Conservation (phyloP, 2,888 invertebrate genomes). For the Drosophila kambysellisi region DNA sequence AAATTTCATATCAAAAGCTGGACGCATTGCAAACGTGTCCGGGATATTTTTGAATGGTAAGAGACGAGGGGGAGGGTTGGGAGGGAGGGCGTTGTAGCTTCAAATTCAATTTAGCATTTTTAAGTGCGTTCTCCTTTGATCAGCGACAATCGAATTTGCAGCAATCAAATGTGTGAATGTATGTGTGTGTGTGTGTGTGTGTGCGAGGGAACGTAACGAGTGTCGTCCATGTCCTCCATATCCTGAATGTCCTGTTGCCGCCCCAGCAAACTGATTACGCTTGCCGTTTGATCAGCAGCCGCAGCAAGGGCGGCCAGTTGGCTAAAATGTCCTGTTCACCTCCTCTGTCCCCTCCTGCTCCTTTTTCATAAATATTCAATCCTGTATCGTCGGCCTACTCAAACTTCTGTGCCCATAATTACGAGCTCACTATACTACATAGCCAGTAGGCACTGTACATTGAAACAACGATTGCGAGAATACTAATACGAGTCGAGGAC, state of each 20-base stretch:
- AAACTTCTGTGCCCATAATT: conserved; percentile 77
- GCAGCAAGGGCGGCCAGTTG: conserved; percentile 44
- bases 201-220: conserved; percentile 54
- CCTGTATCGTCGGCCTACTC: conserved; percentile 56
- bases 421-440: conserved; percentile 46
- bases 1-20: conserved; percentile 59
- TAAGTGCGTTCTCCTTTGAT: conserved; percentile 85
- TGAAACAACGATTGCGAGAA: conserved; percentile 24
- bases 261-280: conserved; percentile 68
- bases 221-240: conserved; percentile 18
- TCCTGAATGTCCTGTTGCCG: conserved; percentile 23
- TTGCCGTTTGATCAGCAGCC: conserved; percentile 73
- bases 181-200: conserved; percentile 18
- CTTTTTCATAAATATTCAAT: conserved; percentile 76
- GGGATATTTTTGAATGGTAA: conserved; percentile 3
- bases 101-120: conserved; percentile 84
- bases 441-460: conserved; percentile 46
- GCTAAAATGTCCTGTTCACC: conserved; percentile 30
- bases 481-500: conserved; percentile 50
- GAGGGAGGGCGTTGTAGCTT: conserved; percentile 72
- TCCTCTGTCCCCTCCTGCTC: not conserved
- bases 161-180: conserved; percentile 76
- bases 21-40: conserved; percentile 43
- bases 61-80: not conserved
- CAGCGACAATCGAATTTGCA: conserved; percentile 84